Evolutionary conservation across 2,888 invertebrate species (phyloP).

Genomic region (Periphyllus acericola): DNA sequence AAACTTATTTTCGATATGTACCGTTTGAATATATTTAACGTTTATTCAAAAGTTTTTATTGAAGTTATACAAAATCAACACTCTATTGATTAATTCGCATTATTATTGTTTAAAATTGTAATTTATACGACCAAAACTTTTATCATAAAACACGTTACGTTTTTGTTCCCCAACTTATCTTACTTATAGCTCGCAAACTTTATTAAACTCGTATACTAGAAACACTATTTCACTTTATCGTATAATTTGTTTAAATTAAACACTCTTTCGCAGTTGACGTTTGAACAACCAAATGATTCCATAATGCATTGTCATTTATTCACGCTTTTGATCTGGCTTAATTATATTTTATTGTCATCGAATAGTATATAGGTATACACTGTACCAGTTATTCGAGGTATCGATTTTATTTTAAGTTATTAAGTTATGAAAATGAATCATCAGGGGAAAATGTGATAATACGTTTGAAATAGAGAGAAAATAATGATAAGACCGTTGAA

Average conservation of each 20-base stretch:
- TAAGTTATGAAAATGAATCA: too few species aligned
- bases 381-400: too few species aligned
- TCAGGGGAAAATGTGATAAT: too few species aligned
- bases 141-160: background rate
- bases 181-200: background rate
- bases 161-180: background rate
- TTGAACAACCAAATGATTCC: background rate
- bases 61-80: background rate
- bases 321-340: background rate
- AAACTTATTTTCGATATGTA: background rate
- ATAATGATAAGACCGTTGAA: too few species aligned
- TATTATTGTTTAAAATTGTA: conserved; percentile 9
- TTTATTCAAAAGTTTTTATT: background rate
- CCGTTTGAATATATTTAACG: background rate
- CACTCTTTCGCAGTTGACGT: background rate
- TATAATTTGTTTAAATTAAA: background rate
- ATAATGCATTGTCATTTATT: background rate
- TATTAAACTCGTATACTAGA: background rate
- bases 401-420: too few species aligned
- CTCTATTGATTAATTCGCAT: conserved; percentile 12
- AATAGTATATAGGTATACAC: background rate
- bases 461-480: too few species aligned
- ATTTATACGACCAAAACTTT: background rate
- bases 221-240: background rate
- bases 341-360: background rate